Base-by-base conservation (phyloP, 2,888 invertebrate genomes). In the Rugalucina vietnamica region DNA sequence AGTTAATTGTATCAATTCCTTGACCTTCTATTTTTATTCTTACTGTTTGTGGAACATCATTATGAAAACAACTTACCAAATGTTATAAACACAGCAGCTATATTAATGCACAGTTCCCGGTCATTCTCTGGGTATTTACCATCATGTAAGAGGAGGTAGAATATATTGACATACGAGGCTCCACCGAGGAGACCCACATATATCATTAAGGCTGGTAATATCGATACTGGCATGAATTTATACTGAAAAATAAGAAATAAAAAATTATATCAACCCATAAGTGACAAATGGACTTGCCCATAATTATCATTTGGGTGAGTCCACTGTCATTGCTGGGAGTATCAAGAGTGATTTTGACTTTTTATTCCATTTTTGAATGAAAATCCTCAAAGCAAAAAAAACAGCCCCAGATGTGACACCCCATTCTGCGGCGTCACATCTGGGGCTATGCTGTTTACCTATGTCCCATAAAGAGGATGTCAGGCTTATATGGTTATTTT, bases 131-230 rank as follows among this genome's bases (percentile, higher is more conserved):
- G 91, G 69, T 88, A 92, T 37, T 82, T 82, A 3, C 65, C 76
- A 34, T 91, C 91, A 82, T 93, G 85, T 0, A 93, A 89, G 3
- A 93, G 79, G 21, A 89, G 82, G 84, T 91, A 93, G 79, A 93
- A 93, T 29, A 93, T 93, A 80, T 93, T 93, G 34, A 93, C 93
- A 83, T 93, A 93, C 8, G 92, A 91, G 5, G 93, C 92, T 10
- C 92, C 93, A 2, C 93, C 93, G 72, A 93, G 82, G 43, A 93
- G 74, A 1, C 93, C 93, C 27, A 93, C 92, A 80, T 84, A 91
- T 54, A 93, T 82, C 93, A 93, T 93, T 74, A 92, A 83, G 0
- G 90, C 87, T 1, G 93, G 93, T 37, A 93, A 80, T 4, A 89
- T 80, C 8, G 90, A 82, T 18, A 88, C 89, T 8, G 93, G 93